Percentiles rank a stretch among this genome's conserved stretches.
phyloP scores from a whole-genome alignment of 2,888 invertebrate genomes.

The Parnassius apollo region DNA sequence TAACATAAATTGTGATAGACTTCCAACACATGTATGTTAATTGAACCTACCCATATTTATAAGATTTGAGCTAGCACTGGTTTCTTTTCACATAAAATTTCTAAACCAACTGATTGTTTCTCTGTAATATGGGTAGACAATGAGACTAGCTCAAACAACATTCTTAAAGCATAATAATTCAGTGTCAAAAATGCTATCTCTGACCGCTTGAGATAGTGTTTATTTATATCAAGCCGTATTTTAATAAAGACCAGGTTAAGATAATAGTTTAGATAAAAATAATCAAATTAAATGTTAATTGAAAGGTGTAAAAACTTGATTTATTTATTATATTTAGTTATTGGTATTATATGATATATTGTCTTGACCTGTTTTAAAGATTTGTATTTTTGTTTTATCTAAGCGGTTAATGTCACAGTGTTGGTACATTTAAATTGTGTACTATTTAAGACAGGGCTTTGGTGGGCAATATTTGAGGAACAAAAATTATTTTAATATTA shows the following conservation, averaged over 20 bases:
- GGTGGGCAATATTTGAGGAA: constrained; percentile 39
- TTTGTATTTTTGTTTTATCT: constrained; percentile 31
- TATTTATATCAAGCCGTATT: constrained; percentile 56
- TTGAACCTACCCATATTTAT: constrained; percentile 54
- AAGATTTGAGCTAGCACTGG: constrained; percentile 68
- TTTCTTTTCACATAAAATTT: constrained; percentile 47
- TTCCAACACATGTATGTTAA: constrained; percentile 52
- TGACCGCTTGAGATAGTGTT: constrained; percentile 68
- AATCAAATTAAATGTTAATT: constrained; percentile 25
- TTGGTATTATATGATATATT: constrained; percentile 25
- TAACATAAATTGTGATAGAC: constrained; percentile 78
- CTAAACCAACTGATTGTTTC: constrained; percentile 35
- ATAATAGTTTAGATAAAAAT: constrained; percentile 36
- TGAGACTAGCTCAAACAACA: constrained; percentile 67
- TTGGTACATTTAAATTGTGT: constrained; percentile 6
- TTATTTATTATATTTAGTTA: constrained; percentile 15
- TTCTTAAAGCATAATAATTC: constrained; percentile 39
- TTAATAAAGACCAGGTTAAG: constrained; percentile 43
- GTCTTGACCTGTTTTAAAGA: constrained; percentile 35
- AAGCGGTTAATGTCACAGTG: constrained; percentile 56
- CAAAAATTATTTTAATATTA: constrained; percentile 49
- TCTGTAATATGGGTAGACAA: constrained; percentile 58
- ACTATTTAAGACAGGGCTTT: constrained; percentile 31
- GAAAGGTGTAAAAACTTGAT: constrained; percentile 13
- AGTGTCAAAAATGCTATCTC: constrained; percentile 60